Percentiles rank a stretch among this genome's conserved stretches.
Evolutionary conservation across 2,113 vertebrate genomes (phyloP).

Genomic region (Prionailurus bengalensis): DNA sequence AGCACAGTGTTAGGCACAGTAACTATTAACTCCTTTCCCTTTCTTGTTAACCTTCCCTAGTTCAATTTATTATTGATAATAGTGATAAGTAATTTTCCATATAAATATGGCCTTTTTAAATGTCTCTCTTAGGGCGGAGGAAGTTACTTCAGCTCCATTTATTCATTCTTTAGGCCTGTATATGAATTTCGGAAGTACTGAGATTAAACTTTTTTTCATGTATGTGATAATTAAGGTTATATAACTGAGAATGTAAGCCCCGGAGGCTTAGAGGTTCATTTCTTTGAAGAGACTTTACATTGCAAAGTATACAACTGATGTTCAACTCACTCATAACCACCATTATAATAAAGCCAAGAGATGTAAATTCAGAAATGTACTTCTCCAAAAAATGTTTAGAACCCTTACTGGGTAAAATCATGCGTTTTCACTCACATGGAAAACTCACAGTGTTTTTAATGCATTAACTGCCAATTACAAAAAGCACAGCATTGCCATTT

Average conservation of each 20-base stretch:
- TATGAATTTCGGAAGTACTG: neutral
- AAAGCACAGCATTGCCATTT: constrained; percentile 44
- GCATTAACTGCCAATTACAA: constrained; percentile 47
- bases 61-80: constrained; percentile 15
- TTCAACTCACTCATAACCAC: constrained; percentile 39
- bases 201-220: constrained; percentile 63
- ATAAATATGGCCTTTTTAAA: neutral
- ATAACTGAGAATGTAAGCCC: constrained; percentile 46
- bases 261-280: neutral
- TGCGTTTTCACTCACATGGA: constrained; percentile 68
- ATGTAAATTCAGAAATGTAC: constrained; percentile 56
- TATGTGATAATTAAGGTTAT: constrained; percentile 52
- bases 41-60: neutral
- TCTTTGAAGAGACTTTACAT: constrained; percentile 64
- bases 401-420: constrained; percentile 45
- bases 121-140: neutral
- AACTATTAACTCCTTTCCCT: neutral
- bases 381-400: constrained; percentile 44
- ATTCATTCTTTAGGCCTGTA: constrained; percentile 13
- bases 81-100: neutral
- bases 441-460: constrained; percentile 62
- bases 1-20: neutral
- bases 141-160: neutral
- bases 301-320: constrained; percentile 45
- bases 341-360: constrained; percentile 54